Conservation (phyloP, 2,888 invertebrate species). For the Agapostemon virescens region DNA sequence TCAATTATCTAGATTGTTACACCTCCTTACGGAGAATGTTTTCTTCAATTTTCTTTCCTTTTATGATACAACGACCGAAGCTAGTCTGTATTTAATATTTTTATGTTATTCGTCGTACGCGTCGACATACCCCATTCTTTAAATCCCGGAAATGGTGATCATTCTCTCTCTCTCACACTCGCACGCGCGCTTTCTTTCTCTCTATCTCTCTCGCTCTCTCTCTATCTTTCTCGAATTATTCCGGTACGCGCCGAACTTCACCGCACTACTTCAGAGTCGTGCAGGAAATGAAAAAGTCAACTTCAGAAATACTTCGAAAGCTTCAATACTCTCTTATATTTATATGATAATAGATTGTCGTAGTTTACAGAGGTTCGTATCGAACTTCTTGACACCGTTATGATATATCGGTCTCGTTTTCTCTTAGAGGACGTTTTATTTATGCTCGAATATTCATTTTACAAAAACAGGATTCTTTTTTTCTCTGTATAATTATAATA, state of each 20-base stretch:
- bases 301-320: slow-evolving; percentile 15
- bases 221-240: neutral
- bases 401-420: slow-evolving; percentile 1
- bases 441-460: slow-evolving; percentile 22
- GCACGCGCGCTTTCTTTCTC: neutral
- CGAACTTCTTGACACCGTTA: slow-evolving; percentile 34
- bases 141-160: slow-evolving; percentile 28
- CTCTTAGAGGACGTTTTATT: slow-evolving; percentile 41
- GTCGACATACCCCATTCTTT: neutral
- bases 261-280: slow-evolving; percentile 17
- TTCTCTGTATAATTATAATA: slow-evolving; percentile 32
- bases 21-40: neutral
- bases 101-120: neutral
- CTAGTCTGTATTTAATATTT: neutral
- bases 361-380: slow-evolving; percentile 35
- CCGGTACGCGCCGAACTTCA: slow-evolving; percentile 23
- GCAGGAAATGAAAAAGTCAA: slow-evolving; percentile 21
- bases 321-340: slow-evolving; percentile 12
- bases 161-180: neutral
- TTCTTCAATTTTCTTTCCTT: neutral
- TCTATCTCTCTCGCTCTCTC: neutral
- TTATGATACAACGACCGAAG: neutral
- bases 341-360: slow-evolving; percentile 13
- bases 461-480: slow-evolving; percentile 30
- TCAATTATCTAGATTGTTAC: neutral